Base-by-base conservation (phyloP, 2,797 vertebrate genomes). In the Nannoperca australis region DNA sequence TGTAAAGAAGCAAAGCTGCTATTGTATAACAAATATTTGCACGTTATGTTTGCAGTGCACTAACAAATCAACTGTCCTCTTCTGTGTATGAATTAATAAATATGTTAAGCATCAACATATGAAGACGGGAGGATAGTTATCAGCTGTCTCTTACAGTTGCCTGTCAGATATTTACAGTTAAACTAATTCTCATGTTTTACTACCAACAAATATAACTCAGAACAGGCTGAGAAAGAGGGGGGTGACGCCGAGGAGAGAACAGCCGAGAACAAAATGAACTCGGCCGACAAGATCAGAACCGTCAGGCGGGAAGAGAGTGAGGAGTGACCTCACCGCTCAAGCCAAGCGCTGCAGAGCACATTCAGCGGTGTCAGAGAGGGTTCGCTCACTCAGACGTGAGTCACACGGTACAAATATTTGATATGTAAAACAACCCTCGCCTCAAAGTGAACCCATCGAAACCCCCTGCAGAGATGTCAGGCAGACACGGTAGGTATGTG, bases 321-420 rank as follows among this genome's bases (percentile, higher is more conserved):
- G 68, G 51, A 69, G 55, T 79, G 82, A 86, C 81, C 66, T 88
- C 83, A 74, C 73, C 78, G 5, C 24, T 78, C 73, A 32, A 50
- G 27, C 27, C 3, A 54, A 62, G 50, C 30, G 34, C 70, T 24
- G 64, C 82, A 18, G 56, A 77, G 74, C 77, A 73, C 72, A 38
- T 70, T 66, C 75, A 45, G 64, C 78, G 8, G 63, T 38, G 67
- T 73, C 70, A 69, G 20, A 22, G 73, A 80, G 45, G 34, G 73
- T 66, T 44, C 27, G 9, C 76, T 80, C 73, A 45, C 47, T 73
- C 73, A 66, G 22, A 44, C 53, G 3, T 67, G 76, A 85, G 70
- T 84, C 86, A 82, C 67, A 17, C 36, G 11, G n/a, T 44, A 50
- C 60, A 61, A 82, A 76, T 70, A 64, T 80, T 68, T 77, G 56